These are phyloP conservation scores for Micrastur ruficollis DNA, from an alignment of 2,797 vertebrate species.

Conservation along the genomic window DNA sequence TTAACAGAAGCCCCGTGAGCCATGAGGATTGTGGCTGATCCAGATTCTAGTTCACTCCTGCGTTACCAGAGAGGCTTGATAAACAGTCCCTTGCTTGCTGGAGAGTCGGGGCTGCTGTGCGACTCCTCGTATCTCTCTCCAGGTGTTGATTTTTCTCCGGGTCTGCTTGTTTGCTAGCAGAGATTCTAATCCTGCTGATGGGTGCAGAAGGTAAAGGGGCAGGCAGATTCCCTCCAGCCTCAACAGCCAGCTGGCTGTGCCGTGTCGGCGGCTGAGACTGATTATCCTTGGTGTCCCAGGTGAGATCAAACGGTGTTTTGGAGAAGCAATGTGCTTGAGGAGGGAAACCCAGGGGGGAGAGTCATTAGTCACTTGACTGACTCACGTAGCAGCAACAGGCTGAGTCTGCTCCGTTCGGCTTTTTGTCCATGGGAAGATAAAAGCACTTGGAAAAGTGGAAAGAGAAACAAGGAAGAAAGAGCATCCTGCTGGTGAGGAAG, in stretches of 20 bases:
- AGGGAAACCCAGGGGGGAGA: neutral
- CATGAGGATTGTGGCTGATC: neutral
- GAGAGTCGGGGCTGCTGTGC: neutral
- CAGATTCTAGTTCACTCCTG: neutral
- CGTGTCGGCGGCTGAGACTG: rapidly evolving
- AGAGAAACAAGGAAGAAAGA: neutral
- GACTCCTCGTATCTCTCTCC: neutral
- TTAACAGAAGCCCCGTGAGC: rapidly evolving
- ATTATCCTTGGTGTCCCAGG: neutral
- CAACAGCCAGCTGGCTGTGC: neutral
- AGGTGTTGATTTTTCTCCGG: neutral
- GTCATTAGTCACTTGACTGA: constrained; percentile 39
- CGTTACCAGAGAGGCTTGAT: neutral
- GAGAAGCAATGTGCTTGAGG: neutral
- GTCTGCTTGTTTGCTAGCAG: neutral
- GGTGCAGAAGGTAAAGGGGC: neutral
- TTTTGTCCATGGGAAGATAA: neutral
- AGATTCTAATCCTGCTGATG: neutral
- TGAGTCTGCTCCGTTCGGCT: neutral
- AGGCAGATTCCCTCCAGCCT: neutral
- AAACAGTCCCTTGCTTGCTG: neutral
- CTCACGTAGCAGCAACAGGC: constrained; percentile 10
- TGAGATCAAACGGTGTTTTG: neutral
- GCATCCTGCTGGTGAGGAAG: neutral
- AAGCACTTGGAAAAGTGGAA: neutral